Evolutionary conservation across 2,888 invertebrate species (phyloP).

Genomic region (Pachliopta kotzebuea): DNA sequence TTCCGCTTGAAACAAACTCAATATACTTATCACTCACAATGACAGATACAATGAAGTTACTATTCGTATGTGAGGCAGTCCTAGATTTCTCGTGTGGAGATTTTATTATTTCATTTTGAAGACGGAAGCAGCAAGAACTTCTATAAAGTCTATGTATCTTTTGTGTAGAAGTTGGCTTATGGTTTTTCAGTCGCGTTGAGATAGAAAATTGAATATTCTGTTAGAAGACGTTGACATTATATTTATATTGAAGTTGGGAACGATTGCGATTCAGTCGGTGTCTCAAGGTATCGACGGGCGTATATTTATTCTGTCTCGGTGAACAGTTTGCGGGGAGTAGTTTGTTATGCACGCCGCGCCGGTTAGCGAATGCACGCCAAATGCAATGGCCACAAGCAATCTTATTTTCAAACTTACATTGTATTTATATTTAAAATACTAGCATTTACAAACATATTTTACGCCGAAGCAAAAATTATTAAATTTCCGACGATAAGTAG

Average conservation of each 20-base stretch:
- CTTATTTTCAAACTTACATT: slow-evolving; percentile 49
- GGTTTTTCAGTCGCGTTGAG: neutral
- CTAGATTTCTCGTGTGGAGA: slow-evolving; percentile 26
- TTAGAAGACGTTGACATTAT: neutral
- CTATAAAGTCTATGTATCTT: neutral
- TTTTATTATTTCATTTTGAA: slow-evolving; percentile 26
- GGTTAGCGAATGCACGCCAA: slow-evolving; percentile 60
- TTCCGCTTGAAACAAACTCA: slow-evolving; percentile 35
- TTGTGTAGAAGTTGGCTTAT: neutral
- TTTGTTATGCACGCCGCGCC: slow-evolving; percentile 59
- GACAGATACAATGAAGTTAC: slow-evolving; percentile 42
- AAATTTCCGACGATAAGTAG: neutral
- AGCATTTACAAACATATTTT: neutral
- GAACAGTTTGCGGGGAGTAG: slow-evolving; percentile 51
- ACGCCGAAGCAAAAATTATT: neutral
- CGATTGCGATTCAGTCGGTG: slow-evolving; percentile 29
- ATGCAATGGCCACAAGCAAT: slow-evolving; percentile 59
- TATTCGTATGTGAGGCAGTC: slow-evolving; percentile 39
- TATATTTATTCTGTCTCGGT: slow-evolving; percentile 60
- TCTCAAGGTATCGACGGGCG: slow-evolving; percentile 35
- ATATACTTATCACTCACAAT: slow-evolving; percentile 41
- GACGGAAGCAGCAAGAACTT: slow-evolving; percentile 27
- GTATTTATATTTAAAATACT: slow-evolving; percentile 30
- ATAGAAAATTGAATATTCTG: neutral
- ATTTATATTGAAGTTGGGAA: slow-evolving; percentile 5